Evolutionary conservation across 2,797 vertebrate genomes (phyloP), one percentile per base, ranked within the genome.

Genomic region (Gallinago stenura): DNA sequence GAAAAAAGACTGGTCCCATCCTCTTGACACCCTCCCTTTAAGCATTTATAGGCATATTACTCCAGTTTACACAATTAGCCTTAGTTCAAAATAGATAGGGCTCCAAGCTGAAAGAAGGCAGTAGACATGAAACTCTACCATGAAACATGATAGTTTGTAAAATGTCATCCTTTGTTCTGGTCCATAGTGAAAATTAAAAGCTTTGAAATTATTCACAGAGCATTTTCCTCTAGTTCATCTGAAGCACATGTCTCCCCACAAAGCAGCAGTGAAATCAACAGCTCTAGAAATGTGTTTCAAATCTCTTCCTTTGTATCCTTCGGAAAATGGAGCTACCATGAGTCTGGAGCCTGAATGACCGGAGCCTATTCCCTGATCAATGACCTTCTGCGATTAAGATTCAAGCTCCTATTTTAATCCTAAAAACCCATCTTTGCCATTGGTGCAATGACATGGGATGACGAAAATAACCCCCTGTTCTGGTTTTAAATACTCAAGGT

Each of bases 401-500:
- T 72, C 33, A 28, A 48, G 15, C 16, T 76, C 41, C 9, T 11
- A 2, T 88, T 87, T 86, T 37, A 72, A 41, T 11, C 48, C 28
- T 51, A 69, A 93, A 95, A 58, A 9, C 9, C 15, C 14, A 62
- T 41, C 76, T 83, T 86, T 76, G 26, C 50, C 41, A 31, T 21
- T 0, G 0, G 7, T 50, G 21, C 43, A 76, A 35, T 81, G 86
- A 72, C 26, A 80, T 11, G 8, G 17, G 30, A 58, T 22, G 70
- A 90, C 21, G 50, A 61, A 87, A 93, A 87, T 45, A 62, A 1
- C 4, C 26, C 37, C 41, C 22, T 5, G 26, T 33, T n/a, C 79
- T 72, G 46, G 14, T 35, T 94, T 88, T 78, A 69, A 93, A 81
- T 71, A 69, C 24, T 87, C 58, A 86, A 5, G 69, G 75, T 87